Conservation (phyloP, 1,140 invertebrate genomes). For the Pachypsylla venusta region DNA sequence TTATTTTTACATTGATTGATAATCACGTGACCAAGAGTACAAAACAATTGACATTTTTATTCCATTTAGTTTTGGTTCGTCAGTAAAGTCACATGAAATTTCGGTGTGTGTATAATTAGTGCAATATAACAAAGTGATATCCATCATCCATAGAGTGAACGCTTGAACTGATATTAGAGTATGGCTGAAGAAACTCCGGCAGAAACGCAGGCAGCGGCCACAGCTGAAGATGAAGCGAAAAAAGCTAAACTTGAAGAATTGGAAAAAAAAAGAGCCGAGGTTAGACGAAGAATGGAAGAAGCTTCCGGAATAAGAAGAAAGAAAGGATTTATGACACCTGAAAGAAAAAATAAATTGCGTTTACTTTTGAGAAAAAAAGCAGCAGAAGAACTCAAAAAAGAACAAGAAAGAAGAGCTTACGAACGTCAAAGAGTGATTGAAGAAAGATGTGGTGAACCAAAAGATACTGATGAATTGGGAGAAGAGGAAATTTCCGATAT, state of each 20-base stretch:
- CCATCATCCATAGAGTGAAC: too few relatives aligned
- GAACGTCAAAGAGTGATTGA: constrained; percentile 93
- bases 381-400: constrained; percentile 96
- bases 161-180: too few relatives aligned
- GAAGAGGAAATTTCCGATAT: constrained; percentile 23
- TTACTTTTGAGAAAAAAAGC: constrained; percentile 97
- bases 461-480: constrained; percentile 49
- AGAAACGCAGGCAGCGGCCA: not conserved
- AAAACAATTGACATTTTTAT: not conserved
- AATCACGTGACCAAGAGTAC: constrained; percentile 2
- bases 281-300: constrained; percentile 12
- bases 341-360: constrained; percentile 93
- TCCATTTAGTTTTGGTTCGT: constrained; percentile 2
- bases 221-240: not conserved
- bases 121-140: too few relatives aligned
- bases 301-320: constrained; percentile 10
- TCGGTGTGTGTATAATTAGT: too few relatives aligned
- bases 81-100: not conserved
- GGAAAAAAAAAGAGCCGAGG: constrained; percentile 23
- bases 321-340: constrained; percentile 62
- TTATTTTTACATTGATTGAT: not conserved
- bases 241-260: not conserved
- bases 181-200: not conserved
- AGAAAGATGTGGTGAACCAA: constrained; percentile 78
- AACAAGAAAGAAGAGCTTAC: constrained; percentile 92